Evolutionary conservation across 2,113 vertebrate species (phyloP), one percentile per base, ranked within the genome.

Genomic region (Sorex araneus): DNA sequence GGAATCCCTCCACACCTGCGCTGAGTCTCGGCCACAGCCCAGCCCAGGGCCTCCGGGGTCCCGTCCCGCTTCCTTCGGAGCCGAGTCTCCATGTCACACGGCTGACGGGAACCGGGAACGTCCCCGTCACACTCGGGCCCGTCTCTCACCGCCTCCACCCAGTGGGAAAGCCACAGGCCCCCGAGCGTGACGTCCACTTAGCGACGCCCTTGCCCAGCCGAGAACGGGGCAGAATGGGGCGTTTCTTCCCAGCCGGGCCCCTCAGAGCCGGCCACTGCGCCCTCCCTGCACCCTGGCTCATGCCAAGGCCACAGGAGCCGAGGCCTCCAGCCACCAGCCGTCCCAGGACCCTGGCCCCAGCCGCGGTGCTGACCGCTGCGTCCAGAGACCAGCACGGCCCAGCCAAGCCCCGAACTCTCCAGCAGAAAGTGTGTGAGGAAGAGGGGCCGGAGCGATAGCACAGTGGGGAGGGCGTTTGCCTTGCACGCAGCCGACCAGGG

Each of bases 241-340:
- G 63, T 54, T 54, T 27, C 15, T 40, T 0, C 5, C 25, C 21
- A 28, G 40, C 1, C 0, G 3, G 45, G 16, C 12, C n/a, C 0
- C 0, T 18, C 36, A 13, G 30, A 27, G 75, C 43, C 13, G 28
- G 75, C 3, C 0, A 12, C 45, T 1, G 1, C 40, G 40, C 40
- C 32, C 27, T 79, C 28, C 50, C 25, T 63, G 8, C 63, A 25
- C 32, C 3, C 47, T 19, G 4, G 1, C 11, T n/a, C 64, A 57
- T 1, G 0, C 21, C 60, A n/a, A 79, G 13, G 45, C 2, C 0
- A 8, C 34, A 70, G 19, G 66, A 89, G n/a, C 15, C 0, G 1
- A 32, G 28, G 34, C 27, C 87, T 69, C 63, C 57, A 11, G 40
- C 50, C 32, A n/a, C 63, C 16, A 10, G 32, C 50, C 45, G 40